Evolutionary conservation across 2,888 invertebrate genomes (phyloP).

Genomic region (Capitulum mitella): DNA sequence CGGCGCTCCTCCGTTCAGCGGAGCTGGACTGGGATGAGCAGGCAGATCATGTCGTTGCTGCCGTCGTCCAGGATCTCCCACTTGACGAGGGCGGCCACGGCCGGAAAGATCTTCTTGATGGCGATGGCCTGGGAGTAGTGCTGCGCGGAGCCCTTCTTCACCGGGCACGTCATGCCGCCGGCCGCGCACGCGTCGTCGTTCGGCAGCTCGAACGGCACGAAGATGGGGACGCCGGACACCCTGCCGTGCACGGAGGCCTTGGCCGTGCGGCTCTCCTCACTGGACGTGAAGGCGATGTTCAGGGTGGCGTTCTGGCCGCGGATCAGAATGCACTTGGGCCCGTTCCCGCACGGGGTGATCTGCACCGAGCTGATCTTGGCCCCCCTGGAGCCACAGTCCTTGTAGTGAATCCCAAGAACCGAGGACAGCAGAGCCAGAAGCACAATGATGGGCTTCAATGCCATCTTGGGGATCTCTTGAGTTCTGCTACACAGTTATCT

Average conservation of each 20-base stretch:
- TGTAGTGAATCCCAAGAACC: not conserved
- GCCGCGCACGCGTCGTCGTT: conserved; percentile 11
- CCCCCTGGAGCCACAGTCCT: not conserved
- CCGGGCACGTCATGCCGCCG: not conserved
- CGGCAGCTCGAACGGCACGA: conserved; percentile 14
- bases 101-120: conserved; percentile 6
- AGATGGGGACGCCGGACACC: not conserved
- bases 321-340: not conserved
- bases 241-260: not conserved
- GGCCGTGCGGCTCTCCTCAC: not conserved
- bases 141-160: not conserved
- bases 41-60: not conserved
- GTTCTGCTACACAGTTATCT: too few species aligned
- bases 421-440: not conserved
- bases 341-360: conserved; percentile 2
- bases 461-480: too few species aligned
- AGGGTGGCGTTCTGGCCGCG: not conserved
- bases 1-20: not conserved
- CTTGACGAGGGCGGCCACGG: conserved; percentile 4
- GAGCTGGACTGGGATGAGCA: not conserved
- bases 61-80: conserved; percentile 5
- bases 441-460: not conserved
- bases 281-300: not conserved
- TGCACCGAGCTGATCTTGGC: not conserved
- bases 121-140: conserved; percentile 7